Base-by-base conservation (phyloP, 2,797 vertebrate genomes). In the Nyctibius grandis region DNA sequence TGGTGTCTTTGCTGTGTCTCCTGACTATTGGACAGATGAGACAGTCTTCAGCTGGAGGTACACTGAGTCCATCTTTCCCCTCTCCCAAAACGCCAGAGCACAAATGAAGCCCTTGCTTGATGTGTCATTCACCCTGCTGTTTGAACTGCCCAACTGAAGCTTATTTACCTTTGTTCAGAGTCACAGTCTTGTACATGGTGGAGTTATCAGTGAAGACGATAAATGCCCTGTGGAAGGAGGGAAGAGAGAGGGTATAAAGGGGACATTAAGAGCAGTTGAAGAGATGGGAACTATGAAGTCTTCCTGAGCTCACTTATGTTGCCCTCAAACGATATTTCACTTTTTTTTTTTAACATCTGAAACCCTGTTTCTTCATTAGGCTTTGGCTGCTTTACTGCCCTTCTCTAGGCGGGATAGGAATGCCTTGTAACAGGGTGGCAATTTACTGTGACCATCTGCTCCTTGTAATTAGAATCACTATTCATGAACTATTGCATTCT, bases 221-320 rank as follows among this genome's bases (percentile, higher is more conserved):
- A 13, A 87, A 97, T 5, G 72, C 94, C 74, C 97, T 97, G 96
- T n/a, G 70, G 33, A 9, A 51, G 40, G 44, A 87, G 23, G 11
- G 28, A n/a, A 38, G 50, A n/a, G 47, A 72, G 65, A 68, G 57
- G 14, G 1, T 56, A 26, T 48, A 17, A 63, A 77, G 28, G 64
- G 34, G 19, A 11, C 14, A 9, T 15, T 26, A 70, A 50, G 18
- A 47, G 20, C 61, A 89, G 70, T 26, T 6, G 50, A 48, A 25
- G 80, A 29, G 29, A 33, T 22, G 29, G 29, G n/a, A 72, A 11
- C 33, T 36, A 3, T 20, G 9, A 50, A 57, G 42, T 36, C 81
- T 22, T 13, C 26, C 36, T 21, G 38, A 84, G 50, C 53, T 65
- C 70, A 6, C 9, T 60, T 15, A 0, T 2, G 12, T 17, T 38